These are phyloP conservation scores for Stomatorhinus walkeri DNA, from an alignment of 2,797 vertebrate species.

Conservation along the genomic window DNA sequence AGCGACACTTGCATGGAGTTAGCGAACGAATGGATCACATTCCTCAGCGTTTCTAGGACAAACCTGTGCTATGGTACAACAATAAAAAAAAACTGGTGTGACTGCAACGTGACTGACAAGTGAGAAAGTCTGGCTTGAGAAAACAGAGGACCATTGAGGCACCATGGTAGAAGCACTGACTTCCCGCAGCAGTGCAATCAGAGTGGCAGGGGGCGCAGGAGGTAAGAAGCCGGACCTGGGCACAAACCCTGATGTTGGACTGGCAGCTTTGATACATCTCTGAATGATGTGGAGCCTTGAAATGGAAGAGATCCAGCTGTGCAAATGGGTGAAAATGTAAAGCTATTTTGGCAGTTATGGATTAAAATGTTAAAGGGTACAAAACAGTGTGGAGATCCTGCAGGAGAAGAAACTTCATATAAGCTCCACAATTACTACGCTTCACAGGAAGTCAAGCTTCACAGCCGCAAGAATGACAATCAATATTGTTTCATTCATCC, in stretches of 20 bases:
- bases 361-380: not conserved
- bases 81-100: not conserved
- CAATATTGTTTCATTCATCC: conserved; percentile 41
- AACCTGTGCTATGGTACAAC: not conserved
- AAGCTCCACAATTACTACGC: conserved; percentile 34
- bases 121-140: not conserved
- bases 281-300: not conserved
- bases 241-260: not conserved
- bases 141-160: not conserved
- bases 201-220: conserved; percentile 26
- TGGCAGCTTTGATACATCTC: not conserved
- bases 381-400: not conserved
- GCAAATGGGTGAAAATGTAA: not conserved
- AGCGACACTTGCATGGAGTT: not conserved
- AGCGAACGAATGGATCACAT: not conserved
- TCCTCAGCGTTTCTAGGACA: not conserved
- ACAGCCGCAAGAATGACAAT: conserved; percentile 37
- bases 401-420: conserved; percentile 11
- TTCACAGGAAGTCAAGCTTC: conserved; percentile 33
- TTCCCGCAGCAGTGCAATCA: not conserved
- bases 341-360: not conserved
- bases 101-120: not conserved
- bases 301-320: not conserved
- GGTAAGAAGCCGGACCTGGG: not conserved
- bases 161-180: not conserved